A percentile compares a stretch with the other conserved stretches of the same genome.
Conservation (phyloP, 2,888 invertebrate genomes). For the Hypselothyrea guttata region DNA sequence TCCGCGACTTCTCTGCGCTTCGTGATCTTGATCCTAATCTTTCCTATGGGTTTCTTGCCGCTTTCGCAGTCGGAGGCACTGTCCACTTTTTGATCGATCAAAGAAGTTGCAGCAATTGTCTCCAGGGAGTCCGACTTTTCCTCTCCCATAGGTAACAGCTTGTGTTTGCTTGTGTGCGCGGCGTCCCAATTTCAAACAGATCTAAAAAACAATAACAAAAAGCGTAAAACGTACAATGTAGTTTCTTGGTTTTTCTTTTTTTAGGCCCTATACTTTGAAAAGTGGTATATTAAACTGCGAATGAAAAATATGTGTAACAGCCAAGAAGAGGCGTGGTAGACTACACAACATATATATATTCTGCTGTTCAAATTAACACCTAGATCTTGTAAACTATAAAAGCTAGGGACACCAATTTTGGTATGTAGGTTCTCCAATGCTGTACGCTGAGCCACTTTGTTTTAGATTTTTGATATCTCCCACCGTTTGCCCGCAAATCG, state of each 20-base stretch:
- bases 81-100: conserved; percentile 42
- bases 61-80: conserved; percentile 17
- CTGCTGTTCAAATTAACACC: too few species aligned
- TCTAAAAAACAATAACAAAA: conserved; percentile 29
- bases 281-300: too few species aligned
- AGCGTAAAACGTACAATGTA: background rate
- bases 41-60: conserved; percentile 13
- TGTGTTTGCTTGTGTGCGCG: conserved; percentile 40
- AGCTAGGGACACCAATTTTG: too few species aligned
- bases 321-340: too few species aligned
- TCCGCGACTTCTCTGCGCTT: conserved; percentile 23
- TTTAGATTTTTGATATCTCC: too few species aligned
- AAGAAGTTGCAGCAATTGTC: conserved; percentile 62
- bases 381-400: too few species aligned
- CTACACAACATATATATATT: too few species aligned
- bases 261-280: too few species aligned
- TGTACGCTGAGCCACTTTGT: too few species aligned
- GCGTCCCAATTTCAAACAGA: conserved; percentile 36
- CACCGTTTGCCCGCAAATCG: too few species aligned
- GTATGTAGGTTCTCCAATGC: too few species aligned
- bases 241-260: background rate
- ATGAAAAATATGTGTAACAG: too few species aligned
- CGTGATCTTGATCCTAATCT: conserved; percentile 6
- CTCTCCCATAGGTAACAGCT: conserved; percentile 73
- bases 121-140: conserved; percentile 60